Evolutionary conservation across 2,888 invertebrate genomes (phyloP), one percentile per base, ranked within the genome.

Genomic region (Exocentrus adspersus): DNA sequence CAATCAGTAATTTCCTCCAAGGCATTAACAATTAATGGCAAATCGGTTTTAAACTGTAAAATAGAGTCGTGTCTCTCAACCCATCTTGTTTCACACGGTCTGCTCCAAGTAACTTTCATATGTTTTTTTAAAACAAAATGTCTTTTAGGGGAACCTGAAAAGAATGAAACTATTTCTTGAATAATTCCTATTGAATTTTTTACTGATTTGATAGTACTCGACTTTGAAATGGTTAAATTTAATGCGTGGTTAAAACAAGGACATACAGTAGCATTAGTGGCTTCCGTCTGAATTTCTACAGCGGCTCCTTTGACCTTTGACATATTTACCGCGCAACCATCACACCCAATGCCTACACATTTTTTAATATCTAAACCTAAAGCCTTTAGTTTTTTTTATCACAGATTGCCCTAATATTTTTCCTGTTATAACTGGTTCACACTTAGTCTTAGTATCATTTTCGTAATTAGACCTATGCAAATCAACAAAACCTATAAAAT

Each of bases 261-360:
- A 54, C 60, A 59, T 37, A 60, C 53, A n/a, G 46, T 16, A 6
- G 59, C 42, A 60, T 60, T 53, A 10, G n/a, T n/a, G 10, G 30
- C 30, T 30, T 30, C n/a, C n/a, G 30, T n/a, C n/a, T 30, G 30
- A 30, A 30, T 30, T 30, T 30, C n/a, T 6, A n/a, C 30, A 30
- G 60, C 59, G n/a, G 63, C 59, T n/a, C 53, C 59, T 46, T 52
- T 53, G 21, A 54, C 50, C 1, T 64, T 20, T 7, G 42, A 50
- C 50, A 60, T 17, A 60, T 60, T 60, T 5, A 64, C 50, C 42
- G 50, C 56, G 46, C 64, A 64, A n/a, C 60, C 56, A 28, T 60
- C 64, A 19, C 56, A 56, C 20, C 53, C 41, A 14, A 60, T 59
- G 9, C 56, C 53, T 10, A 60, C 30, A 16, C 60, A 60, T 12